Percentiles rank a stretch among this genome's conserved stretches.
Conservation (phyloP, 2,888 invertebrate species). For the Megaustenia siamemsis region DNA sequence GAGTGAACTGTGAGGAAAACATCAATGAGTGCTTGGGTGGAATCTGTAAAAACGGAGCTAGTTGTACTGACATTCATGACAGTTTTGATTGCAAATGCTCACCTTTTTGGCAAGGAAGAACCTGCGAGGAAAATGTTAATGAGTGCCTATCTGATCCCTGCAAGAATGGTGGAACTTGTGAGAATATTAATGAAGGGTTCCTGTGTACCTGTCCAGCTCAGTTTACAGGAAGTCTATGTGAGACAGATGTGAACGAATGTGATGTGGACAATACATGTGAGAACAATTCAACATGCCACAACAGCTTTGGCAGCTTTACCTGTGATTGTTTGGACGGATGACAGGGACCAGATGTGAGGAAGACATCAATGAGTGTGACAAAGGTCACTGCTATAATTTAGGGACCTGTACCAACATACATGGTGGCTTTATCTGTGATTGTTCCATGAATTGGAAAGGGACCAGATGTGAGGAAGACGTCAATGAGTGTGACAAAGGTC, state of each 20-base stretch:
- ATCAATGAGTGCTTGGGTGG: slow-evolving; percentile 50
- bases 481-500: slow-evolving; percentile 54
- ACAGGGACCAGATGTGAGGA: slow-evolving; percentile 37
- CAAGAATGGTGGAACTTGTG: slow-evolving; percentile 38
- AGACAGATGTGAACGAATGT: slow-evolving; percentile 51
- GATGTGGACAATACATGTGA: slow-evolving; percentile 6
- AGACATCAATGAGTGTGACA: slow-evolving; percentile 40
- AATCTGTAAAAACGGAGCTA: slow-evolving; percentile 50
- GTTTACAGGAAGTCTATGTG: slow-evolving; percentile 46
- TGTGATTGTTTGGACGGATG: slow-evolving; percentile 34
- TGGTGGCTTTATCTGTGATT: slow-evolving; percentile 60
- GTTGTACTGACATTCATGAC: slow-evolving; percentile 43
- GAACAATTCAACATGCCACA: slow-evolving; percentile 27
- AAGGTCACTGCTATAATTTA: slow-evolving; percentile 15
- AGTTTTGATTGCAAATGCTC: slow-evolving; percentile 48
- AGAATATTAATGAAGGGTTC: slow-evolving; percentile 45
- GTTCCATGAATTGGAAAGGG: slow-evolving; percentile 56
- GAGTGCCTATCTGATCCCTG: slow-evolving; percentile 49
- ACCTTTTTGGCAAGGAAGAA: slow-evolving; percentile 43
- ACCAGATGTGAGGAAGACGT: slow-evolving; percentile 49
- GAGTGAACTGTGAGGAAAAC: slow-evolving; percentile 34
- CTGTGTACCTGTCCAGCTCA: slow-evolving; percentile 44
- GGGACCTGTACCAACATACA: slow-evolving; percentile 61
- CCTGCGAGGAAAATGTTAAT: slow-evolving; percentile 51
- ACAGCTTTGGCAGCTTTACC: slow-evolving; percentile 20